phyloP scores from a whole-genome alignment of 1,140 invertebrate species.

The Oncopodura yosiiana region DNA sequence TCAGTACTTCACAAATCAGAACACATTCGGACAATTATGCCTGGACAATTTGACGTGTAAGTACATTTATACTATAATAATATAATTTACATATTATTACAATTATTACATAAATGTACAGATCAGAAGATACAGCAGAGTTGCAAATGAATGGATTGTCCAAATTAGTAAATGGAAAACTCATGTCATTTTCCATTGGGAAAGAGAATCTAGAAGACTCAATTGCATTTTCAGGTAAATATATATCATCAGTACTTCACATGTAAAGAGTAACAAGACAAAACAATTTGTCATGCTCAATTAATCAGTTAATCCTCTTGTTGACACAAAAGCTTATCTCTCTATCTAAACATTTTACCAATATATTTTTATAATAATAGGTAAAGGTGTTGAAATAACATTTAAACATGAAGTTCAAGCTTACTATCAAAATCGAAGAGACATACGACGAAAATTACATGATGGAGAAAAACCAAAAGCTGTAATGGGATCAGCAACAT shows the following conservation, averaged over 20 bases:
- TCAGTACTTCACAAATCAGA: no score
- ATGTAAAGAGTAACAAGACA: neutral
- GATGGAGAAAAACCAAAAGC: slow-evolving; percentile 21
- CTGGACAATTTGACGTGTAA: slow-evolving; percentile 11
- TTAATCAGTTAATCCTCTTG: no score
- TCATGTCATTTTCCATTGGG: neutral
- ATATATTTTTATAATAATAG: slow-evolving; percentile 5
- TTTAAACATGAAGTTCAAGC: slow-evolving; percentile 27
- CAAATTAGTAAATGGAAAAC: slow-evolving; percentile 12
- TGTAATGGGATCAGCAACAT: slow-evolving; percentile 22
- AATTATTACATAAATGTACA: no score
- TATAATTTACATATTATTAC: neutral
- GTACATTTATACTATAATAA: neutral
- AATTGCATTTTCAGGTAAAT: neutral
- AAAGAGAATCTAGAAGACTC: neutral
- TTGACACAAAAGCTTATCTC: no score
- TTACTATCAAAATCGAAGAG: slow-evolving; percentile 6
- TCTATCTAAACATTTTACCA: neutral
- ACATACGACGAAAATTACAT: slow-evolving; percentile 20
- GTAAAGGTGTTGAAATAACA: slow-evolving; percentile 21
- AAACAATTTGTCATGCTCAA: no score
- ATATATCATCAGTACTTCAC: neutral
- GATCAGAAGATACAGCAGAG: no score
- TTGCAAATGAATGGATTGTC: neutral
- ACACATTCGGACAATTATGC: slow-evolving; percentile 8